Percentiles rank a stretch among this genome's conserved stretches.
phyloP scores from a whole-genome alignment of 2,797 vertebrate species.

The Mareca penelope region DNA sequence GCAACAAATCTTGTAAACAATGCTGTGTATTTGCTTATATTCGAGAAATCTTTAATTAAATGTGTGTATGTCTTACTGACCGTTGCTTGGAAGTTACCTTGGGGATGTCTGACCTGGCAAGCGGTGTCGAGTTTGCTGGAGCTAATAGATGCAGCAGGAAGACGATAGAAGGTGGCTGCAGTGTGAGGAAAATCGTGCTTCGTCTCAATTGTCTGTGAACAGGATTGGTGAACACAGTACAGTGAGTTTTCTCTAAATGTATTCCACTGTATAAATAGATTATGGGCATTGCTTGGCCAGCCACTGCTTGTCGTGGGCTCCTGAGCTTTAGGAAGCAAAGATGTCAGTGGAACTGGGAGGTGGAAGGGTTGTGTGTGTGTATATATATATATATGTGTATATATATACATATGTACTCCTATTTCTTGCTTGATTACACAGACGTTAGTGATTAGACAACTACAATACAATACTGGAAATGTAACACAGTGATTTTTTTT shows the following conservation, averaged over 20 bases:
- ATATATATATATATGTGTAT: rapidly evolving
- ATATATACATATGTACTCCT: not conserved
- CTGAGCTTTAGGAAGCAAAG: not conserved
- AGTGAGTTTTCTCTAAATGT: not conserved
- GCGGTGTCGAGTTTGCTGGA: not conserved
- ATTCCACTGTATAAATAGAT: not conserved
- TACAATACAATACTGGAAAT: not conserved
- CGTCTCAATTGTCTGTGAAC: not conserved
- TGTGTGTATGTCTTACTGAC: not conserved
- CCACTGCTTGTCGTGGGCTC: not conserved
- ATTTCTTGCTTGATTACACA: not conserved
- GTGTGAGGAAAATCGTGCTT: not conserved
- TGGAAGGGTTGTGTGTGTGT: not conserved
- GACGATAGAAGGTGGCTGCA: conserved; percentile 16
- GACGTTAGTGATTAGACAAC: not conserved
- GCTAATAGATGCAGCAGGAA: not conserved
- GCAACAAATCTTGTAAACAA: conserved; percentile 57
- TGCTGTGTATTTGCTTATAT: conserved; percentile 54
- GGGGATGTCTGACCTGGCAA: not conserved
- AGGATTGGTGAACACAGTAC: not conserved
- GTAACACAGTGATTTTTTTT: not conserved
- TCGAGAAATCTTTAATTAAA: conserved; percentile 30
- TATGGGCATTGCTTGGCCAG: not conserved
- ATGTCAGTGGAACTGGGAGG: not conserved
- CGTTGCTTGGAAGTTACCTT: not conserved